A percentile compares a stretch with the other conserved stretches of the same genome.
Evolutionary conservation across 2,113 vertebrate genomes (phyloP).

Genomic region (Chionodraco myersi): DNA sequence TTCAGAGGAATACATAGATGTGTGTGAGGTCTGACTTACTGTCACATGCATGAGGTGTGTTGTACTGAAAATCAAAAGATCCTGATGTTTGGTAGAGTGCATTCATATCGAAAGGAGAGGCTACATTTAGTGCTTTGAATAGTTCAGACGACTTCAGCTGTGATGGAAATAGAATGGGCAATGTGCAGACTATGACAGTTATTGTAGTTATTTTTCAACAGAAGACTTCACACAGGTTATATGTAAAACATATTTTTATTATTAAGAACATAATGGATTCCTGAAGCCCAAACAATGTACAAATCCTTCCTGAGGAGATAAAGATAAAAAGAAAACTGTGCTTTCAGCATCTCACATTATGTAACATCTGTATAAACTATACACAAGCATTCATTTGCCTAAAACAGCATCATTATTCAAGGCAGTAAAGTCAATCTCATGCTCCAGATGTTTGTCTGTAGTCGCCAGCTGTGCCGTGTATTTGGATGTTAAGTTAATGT

Average conservation of each 20-base stretch:
- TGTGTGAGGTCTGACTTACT: slow-evolving; percentile 36
- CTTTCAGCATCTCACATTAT: not conserved
- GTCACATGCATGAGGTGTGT: slow-evolving; percentile 26
- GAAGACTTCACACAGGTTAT: not conserved
- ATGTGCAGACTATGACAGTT: not conserved
- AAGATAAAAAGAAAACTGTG: slow-evolving; percentile 12
- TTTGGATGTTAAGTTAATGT: not conserved
- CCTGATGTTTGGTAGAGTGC: slow-evolving; percentile 13
- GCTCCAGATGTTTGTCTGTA: slow-evolving; percentile 22
- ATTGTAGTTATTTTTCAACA: slow-evolving; percentile 7
- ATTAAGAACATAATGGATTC: slow-evolving; percentile 3
- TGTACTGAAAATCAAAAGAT: slow-evolving; percentile 24
- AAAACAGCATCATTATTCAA: not conserved
- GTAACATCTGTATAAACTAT: slow-evolving; percentile 10
- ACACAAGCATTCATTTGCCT: slow-evolving; percentile 15
- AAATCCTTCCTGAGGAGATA: slow-evolving; percentile 30
- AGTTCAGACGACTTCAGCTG: slow-evolving; percentile 11
- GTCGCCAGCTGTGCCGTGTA: not conserved
- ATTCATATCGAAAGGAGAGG: not conserved
- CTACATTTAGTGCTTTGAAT: slow-evolving; percentile 32
- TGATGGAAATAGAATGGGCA: not conserved
- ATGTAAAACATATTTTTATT: slow-evolving; percentile 14
- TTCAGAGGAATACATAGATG: slow-evolving; percentile 53
- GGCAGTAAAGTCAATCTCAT: not conserved
- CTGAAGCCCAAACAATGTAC: slow-evolving; percentile 11